Evolutionary conservation across 2,888 invertebrate species (phyloP).

Genomic region (Entomobrya proxima): DNA sequence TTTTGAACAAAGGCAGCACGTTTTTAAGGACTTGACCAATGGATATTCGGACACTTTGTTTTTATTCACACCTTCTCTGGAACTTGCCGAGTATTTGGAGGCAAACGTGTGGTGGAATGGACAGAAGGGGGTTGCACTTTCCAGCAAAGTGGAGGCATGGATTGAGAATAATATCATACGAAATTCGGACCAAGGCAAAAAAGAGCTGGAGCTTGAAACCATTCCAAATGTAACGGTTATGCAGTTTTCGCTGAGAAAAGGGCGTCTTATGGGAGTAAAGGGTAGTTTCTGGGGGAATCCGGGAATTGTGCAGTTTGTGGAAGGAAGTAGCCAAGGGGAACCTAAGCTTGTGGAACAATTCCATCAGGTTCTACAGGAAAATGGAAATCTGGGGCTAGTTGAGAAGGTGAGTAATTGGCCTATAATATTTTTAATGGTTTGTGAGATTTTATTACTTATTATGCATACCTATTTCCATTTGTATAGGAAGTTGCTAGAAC

Average conservation of each 20-base stretch:
- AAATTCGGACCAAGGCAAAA: neutral
- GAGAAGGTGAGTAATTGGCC: neutral
- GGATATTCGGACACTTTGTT: neutral
- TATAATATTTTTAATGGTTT: neutral
- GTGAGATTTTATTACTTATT: neutral
- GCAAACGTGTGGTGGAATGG: neutral
- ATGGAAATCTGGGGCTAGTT: neutral
- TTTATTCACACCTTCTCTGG: conserved; percentile 6
- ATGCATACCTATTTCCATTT: neutral
- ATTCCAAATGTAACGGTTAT: neutral
- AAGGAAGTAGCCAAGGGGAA: neutral
- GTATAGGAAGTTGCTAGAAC: neutral
- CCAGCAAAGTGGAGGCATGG: neutral
- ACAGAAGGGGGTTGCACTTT: neutral
- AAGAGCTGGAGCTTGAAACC: neutral
- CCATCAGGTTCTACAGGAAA: neutral
- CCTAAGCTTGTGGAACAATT: neutral
- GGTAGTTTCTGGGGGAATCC: neutral
- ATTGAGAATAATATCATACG: neutral
- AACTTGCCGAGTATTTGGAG: conserved; percentile 10
- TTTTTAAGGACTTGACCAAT: neutral
- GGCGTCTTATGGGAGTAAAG: neutral
- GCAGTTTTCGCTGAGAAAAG: neutral
- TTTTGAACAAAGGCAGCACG: neutral
- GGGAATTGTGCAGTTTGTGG: neutral